Evolutionary conservation across 2,113 vertebrate species (phyloP).

Genomic region (Microcebus griseorufus): DNA sequence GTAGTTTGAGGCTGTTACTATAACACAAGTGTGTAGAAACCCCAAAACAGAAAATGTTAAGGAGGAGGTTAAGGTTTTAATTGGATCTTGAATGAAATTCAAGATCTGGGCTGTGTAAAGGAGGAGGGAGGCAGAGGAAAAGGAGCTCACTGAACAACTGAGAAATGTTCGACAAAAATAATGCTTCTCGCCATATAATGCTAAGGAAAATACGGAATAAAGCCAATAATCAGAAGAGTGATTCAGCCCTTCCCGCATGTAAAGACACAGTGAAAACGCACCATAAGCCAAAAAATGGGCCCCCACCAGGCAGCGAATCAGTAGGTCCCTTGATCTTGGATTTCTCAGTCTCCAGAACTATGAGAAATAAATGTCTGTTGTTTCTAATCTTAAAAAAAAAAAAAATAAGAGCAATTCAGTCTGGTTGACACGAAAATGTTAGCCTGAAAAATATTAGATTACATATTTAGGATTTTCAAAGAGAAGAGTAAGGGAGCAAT

Average conservation of each 20-base stretch:
- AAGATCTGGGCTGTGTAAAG: neutral
- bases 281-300: no score
- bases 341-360: no score
- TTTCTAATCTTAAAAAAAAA: no score
- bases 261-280: no score
- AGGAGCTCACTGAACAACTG: neutral
- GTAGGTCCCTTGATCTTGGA: no score
- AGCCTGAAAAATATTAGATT: conserved; percentile 22
- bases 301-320: no score
- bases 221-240: neutral
- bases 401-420: neutral
- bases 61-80: neutral
- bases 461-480: conserved; percentile 28
- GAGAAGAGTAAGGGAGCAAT: neutral
- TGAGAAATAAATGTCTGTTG: no score
- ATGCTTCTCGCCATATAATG: neutral
- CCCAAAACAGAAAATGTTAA: neutral
- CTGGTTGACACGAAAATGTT: conserved; percentile 41
- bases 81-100: neutral
- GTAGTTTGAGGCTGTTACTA: neutral
- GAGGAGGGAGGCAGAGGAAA: neutral
- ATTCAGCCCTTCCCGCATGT: neutral
- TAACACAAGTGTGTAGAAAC: neutral
- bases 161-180: neutral
- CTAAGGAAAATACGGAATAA: neutral